Evolutionary conservation across 2,888 invertebrate genomes (phyloP).

Genomic region (Steinernema hermaphroditum): DNA sequence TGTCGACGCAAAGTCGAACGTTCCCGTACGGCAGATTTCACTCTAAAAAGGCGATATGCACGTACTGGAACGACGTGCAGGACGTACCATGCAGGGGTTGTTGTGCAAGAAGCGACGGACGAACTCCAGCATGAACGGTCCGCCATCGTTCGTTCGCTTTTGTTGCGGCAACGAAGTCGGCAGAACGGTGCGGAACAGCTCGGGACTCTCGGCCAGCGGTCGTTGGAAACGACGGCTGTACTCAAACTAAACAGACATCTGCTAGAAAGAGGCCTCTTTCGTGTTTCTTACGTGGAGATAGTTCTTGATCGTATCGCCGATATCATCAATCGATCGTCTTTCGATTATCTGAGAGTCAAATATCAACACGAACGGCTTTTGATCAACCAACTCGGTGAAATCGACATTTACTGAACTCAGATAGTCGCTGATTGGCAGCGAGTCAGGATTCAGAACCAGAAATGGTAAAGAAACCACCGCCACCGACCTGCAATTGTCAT

Average conservation of each 20-base stretch:
- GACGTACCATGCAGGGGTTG: slow-evolving; percentile 54
- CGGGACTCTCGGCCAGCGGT: not conserved
- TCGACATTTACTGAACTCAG: not conserved
- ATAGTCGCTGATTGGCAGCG: slow-evolving; percentile 21
- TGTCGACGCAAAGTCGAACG: slow-evolving; percentile 10
- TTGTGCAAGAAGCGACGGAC: slow-evolving; percentile 53
- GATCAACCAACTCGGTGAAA: slow-evolving; percentile 24
- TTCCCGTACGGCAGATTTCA: slow-evolving; percentile 9
- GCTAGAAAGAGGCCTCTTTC: not conserved
- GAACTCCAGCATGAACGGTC: slow-evolving; percentile 58
- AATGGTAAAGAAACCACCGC: slow-evolving; percentile 54
- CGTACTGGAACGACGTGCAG: not conserved
- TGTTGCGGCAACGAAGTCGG: slow-evolving; percentile 40
- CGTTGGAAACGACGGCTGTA: not conserved
- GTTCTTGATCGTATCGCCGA: slow-evolving; percentile 46
- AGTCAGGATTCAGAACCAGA: slow-evolving; percentile 33
- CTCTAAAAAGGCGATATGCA: not conserved
- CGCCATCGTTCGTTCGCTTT: slow-evolving; percentile 53
- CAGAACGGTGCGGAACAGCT: slow-evolving; percentile 34
- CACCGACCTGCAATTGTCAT: slow-evolving; percentile 47
- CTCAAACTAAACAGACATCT: not conserved
- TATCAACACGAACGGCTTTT: slow-evolving; percentile 36
- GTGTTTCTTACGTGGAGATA: slow-evolving; percentile 46
- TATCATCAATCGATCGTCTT: slow-evolving; percentile 45
- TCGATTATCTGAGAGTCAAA: slow-evolving; percentile 55